Base-by-base conservation (phyloP, 2,888 invertebrate genomes). In the Phyllotreta striolata region DNA sequence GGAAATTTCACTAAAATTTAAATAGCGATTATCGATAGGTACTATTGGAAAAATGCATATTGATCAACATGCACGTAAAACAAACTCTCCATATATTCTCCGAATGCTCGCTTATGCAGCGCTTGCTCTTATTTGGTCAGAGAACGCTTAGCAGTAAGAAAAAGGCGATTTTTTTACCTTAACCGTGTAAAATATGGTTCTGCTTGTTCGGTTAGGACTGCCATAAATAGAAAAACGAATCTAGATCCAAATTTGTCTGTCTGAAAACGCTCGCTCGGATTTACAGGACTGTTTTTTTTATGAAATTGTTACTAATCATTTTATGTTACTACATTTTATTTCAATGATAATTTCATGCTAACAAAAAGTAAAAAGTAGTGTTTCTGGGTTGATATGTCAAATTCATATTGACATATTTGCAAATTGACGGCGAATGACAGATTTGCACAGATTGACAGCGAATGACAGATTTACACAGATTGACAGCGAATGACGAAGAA, bases 151-250 rank as follows among this genome's bases (percentile, higher is more conserved):
- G 60, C 44, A 38, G 43, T 14, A 13, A 24, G 40, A 10, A 52
- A 38, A 58, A 49, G 24, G 58, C 40, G 24, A 41, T 54, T 60
- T 59, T 59, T 60, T 52, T 60, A 60, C 60, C 52, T 60, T 60
- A 60, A 60, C 37, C 52, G 52, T 52, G 44, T 60, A 60, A 60
- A 52, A 64, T 61, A 64, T 57, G 38, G 61, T 61, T 62, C 39
- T 52, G 57, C 57, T 62, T 57, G 57, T 62, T 64, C 57, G 61
- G 61, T 52, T n/a, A 54, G 37, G 46, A 56, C 64, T 38, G 40
- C 64, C 61, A 46, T 64, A 64, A 64, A 62, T 57, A 61, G 64
- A 46, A 57, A 54, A 55, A 24, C 52, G 41, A 61, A 64, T 64
- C 54, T 64, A 61, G 57, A 64, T 57, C 13, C 49, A 44, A 47